Evolutionary conservation across 2,113 vertebrate species (phyloP), one percentile per base, ranked within the genome.

Genomic region (Phalacrocorax brasilianus): DNA sequence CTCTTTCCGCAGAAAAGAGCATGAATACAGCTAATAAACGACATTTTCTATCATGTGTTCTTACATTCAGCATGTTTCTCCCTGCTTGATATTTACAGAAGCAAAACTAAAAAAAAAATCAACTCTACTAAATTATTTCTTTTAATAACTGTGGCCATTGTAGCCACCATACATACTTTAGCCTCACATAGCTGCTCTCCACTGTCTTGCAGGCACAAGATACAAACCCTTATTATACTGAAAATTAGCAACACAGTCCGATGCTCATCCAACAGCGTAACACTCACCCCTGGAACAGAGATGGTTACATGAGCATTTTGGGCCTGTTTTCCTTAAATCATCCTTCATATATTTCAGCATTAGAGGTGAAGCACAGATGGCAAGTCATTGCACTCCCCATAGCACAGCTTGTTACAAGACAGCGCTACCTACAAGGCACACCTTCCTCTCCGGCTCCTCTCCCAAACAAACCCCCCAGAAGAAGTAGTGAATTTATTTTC

Each of bases 151-250:
- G 9, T 30, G 61, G 55, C 32, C 32, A 30, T 8, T 56, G 19
- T 15, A 91, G 59, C 23, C 65, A 33, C 40, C 9, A 32, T 8
- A 35, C 16, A 4, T 10, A 32, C 24, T 38, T 79, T 0, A 70
- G 55, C 44, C 7, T 61, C 3, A 0, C 11, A 2, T 89, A 76
- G 30, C 22, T 5, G 0, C 70, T 85, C 68, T 58, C 74, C 65
- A 68, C 20, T 0, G 0, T 24, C 32, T 28, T 18, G 26, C 1
- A 0, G 4, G 1, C 28, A 3, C 27, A 17, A 42, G n/a, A 56
- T 22, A 49, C 28, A 53, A 75, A 28, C 22, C 19, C n/a, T 76
- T 47, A 59, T 81, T 80, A 74, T 8, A 63, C 58, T 22, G 47
- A 78, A 81, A 87, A 91, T 78, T 27, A 80, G 23, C 75, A 88